phyloP scores from a whole-genome alignment of 2,888 invertebrate genomes.

The Gymnocheta viridis region DNA sequence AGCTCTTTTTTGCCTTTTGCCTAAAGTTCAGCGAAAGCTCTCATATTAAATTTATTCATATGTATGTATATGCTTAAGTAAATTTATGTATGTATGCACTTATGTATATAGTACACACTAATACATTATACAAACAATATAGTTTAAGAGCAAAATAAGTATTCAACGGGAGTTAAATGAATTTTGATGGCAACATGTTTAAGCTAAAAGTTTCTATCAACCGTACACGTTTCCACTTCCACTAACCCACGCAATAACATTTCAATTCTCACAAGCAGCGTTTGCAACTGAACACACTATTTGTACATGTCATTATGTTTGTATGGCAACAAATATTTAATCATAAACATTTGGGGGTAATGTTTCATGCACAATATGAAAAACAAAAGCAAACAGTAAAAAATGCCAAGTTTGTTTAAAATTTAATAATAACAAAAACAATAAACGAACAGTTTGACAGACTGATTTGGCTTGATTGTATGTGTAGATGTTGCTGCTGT shows the following conservation, averaged over 20 bases:
- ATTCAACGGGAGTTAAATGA: slow-evolving; percentile 70
- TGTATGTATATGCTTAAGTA: neutral
- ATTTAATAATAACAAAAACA: neutral
- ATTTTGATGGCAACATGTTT: slow-evolving; percentile 68
- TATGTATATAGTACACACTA: slow-evolving; percentile 53
- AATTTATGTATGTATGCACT: slow-evolving; percentile 43
- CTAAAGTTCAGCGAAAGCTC: neutral
- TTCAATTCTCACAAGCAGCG: neutral
- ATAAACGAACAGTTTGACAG: slow-evolving; percentile 26
- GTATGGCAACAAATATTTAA: slow-evolving; percentile 24
- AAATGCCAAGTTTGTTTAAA: slow-evolving; percentile 50
- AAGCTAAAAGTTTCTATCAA: slow-evolving; percentile 17
- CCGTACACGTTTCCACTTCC: neutral
- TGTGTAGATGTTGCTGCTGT: neutral
- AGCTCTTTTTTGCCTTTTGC: neutral
- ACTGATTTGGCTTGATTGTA: neutral
- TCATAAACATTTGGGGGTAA: slow-evolving; percentile 36
- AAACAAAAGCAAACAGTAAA: neutral
- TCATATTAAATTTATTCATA: neutral
- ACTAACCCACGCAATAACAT: neutral
- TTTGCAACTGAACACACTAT: neutral
- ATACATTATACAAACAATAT: slow-evolving; percentile 69
- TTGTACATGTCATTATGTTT: slow-evolving; percentile 7
- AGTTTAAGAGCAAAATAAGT: slow-evolving; percentile 69
- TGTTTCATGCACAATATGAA: slow-evolving; percentile 53